Evolutionary conservation across 2,113 vertebrate genomes (phyloP).

Genomic region (Urocynchramus pylzowi): DNA sequence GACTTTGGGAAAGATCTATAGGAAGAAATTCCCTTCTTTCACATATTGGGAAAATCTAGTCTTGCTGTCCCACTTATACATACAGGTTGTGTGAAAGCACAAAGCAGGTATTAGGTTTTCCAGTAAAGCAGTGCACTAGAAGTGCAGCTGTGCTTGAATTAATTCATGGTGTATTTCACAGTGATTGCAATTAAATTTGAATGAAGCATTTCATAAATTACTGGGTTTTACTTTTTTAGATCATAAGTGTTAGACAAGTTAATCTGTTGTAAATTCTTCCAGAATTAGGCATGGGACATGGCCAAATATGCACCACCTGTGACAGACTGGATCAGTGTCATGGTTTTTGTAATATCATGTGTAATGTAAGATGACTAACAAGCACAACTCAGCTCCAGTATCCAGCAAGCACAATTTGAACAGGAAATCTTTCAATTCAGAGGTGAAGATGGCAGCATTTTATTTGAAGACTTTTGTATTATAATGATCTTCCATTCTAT

Average conservation of each 20-base stretch:
- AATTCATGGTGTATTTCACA: neutral
- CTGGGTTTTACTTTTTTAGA: neutral
- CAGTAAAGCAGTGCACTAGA: neutral
- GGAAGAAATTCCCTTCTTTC: neutral
- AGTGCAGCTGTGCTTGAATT: neutral
- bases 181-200: neutral
- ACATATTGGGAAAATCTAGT: neutral
- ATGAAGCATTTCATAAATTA: neutral
- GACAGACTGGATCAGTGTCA: neutral
- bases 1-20: neutral
- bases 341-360: neutral
- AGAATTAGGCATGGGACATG: neutral
- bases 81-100: neutral
- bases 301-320: neutral
- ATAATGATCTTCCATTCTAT: neutral
- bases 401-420: neutral
- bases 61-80: neutral
- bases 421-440: neutral
- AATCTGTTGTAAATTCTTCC: neutral
- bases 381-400: neutral
- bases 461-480: neutral
- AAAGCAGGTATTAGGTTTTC: neutral
- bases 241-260: neutral
- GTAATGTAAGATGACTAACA: neutral
- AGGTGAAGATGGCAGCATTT: neutral